Percentiles rank a stretch among this genome's conserved stretches.
These are phyloP conservation scores for Passerculus sandwichensis DNA, from an alignment of 2,797 vertebrate species.

Conservation along the genomic window DNA sequence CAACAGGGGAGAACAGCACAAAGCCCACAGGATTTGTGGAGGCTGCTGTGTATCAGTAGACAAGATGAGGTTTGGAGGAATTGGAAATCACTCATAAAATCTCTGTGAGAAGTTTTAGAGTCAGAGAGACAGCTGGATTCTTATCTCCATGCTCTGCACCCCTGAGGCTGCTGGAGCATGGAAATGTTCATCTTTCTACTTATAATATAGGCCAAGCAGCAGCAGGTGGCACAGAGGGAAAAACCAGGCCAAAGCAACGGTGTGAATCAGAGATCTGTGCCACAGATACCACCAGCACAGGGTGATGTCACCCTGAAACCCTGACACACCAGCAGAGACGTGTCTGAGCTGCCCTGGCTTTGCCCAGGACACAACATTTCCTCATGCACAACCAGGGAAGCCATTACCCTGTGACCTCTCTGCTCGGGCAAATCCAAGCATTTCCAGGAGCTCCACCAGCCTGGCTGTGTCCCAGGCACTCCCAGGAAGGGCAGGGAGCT, in stretches of 20 bases:
- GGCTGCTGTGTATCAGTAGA: not conserved
- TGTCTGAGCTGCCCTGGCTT: not conserved
- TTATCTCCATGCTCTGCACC: conserved; percentile 36
- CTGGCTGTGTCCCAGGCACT: not conserved
- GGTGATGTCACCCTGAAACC: not conserved
- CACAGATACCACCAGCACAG: not conserved
- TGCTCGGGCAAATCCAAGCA: not conserved
- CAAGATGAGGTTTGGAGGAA: not conserved
- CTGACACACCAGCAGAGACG: not conserved
- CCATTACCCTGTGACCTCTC: not conserved
- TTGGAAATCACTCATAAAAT: conserved; percentile 57
- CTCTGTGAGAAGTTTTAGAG: conserved; percentile 23
- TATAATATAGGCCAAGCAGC: not conserved
- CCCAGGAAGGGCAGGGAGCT: not conserved
- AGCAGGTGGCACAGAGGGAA: rapidly evolving
- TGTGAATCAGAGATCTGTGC: not conserved
- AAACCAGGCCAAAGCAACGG: not conserved
- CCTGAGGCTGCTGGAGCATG: conserved; percentile 3
- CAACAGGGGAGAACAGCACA: not conserved
- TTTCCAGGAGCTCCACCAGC: not conserved
- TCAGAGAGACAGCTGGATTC: conserved; percentile 32
- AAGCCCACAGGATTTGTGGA: not conserved
- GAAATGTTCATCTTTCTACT: not conserved
- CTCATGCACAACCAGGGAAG: rapidly evolving
- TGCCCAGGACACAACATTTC: rapidly evolving